Evolutionary conservation across 2,888 invertebrate genomes (phyloP).

Genomic region (Physocephala rufipes): DNA sequence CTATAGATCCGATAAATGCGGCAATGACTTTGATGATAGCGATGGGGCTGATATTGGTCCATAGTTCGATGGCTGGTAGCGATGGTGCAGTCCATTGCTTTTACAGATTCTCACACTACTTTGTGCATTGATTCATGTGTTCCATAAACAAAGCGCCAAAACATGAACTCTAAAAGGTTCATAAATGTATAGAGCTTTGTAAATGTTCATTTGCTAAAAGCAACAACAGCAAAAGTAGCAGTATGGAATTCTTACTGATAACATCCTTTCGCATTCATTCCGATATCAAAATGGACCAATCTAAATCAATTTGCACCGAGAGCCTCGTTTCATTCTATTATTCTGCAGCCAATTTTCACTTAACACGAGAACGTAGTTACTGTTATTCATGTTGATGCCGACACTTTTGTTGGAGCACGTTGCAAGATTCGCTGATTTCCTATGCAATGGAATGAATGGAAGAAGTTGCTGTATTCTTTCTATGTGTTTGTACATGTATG

Average conservation of each 20-base stretch:
- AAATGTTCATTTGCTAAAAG: background rate
- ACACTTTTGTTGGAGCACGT: too few relatives aligned
- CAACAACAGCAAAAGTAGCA: slow-evolving; percentile 11
- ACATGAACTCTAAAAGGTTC: background rate
- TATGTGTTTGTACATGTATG: background rate
- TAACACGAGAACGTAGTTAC: slow-evolving; percentile 17
- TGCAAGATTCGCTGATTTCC: slow-evolving; percentile 1
- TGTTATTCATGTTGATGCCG: slow-evolving; percentile 11
- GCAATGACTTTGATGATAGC: slow-evolving; percentile 11
- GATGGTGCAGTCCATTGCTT: background rate
- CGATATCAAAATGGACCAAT: slow-evolving; percentile 51
- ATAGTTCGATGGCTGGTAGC: background rate
- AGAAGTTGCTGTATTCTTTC: slow-evolving; percentile 5
- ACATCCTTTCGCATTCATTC: slow-evolving; percentile 16
- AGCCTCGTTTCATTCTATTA: slow-evolving; percentile 63
- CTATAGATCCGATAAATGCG: slow-evolving; percentile 38
- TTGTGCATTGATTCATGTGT: slow-evolving; percentile 19
- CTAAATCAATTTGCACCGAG: slow-evolving; percentile 64
- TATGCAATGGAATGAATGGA: background rate
- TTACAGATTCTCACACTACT: background rate
- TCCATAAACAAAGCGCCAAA: slow-evolving; percentile 18
- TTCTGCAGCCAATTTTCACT: slow-evolving; percentile 57
- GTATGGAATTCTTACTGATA: background rate
- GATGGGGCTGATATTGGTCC: slow-evolving; percentile 9
- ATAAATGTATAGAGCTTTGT: background rate